These are phyloP conservation scores for Drosophila kepulauana DNA, from an alignment of 1,140 invertebrate genomes.

Conservation along the genomic window DNA sequence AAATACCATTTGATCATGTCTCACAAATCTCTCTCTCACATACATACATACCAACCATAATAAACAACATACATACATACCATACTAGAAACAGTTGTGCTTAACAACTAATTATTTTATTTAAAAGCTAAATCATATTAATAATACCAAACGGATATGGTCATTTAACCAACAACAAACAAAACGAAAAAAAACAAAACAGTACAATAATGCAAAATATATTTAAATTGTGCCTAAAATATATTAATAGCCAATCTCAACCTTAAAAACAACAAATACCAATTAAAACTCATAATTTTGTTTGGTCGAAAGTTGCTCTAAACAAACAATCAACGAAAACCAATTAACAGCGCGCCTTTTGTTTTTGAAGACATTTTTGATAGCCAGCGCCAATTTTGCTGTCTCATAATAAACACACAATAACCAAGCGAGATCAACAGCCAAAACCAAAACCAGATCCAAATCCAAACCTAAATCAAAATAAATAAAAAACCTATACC, in stretches of 20 bases:
- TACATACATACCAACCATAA: constrained; percentile 36
- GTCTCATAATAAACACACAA: constrained; percentile 62
- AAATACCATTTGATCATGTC: constrained; percentile 54
- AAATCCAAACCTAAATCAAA: constrained; percentile 32
- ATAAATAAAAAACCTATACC: constrained; percentile 23
- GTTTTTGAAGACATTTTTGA: constrained; percentile 42
- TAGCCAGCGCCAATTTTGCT: constrained; percentile 52
- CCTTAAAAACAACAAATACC: constrained; percentile 51
- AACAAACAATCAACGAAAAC: constrained; percentile 47
- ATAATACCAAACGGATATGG: constrained; percentile 84
- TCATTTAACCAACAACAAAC: constrained; percentile 84
- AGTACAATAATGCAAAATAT: constrained; percentile 54
- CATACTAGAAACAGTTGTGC: constrained; percentile 78
- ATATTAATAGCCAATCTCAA: constrained; percentile 49
- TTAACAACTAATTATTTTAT: constrained; percentile 76
- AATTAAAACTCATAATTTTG: constrained; percentile 59
- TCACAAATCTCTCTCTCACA: constrained; percentile 31
- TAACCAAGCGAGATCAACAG: constrained; percentile 67
- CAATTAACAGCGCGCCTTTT: constrained; percentile 62
- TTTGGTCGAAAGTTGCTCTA: constrained; percentile 69
- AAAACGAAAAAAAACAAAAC: constrained; percentile 19
- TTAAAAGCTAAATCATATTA: constrained; percentile 60
- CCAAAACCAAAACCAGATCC: constrained; percentile 48
- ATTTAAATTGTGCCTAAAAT: constrained; percentile 72
- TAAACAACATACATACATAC: constrained; percentile 31